Evolutionary conservation across 23 tunicate species (phyloP).

Genomic region (Styela plicata): DNA sequence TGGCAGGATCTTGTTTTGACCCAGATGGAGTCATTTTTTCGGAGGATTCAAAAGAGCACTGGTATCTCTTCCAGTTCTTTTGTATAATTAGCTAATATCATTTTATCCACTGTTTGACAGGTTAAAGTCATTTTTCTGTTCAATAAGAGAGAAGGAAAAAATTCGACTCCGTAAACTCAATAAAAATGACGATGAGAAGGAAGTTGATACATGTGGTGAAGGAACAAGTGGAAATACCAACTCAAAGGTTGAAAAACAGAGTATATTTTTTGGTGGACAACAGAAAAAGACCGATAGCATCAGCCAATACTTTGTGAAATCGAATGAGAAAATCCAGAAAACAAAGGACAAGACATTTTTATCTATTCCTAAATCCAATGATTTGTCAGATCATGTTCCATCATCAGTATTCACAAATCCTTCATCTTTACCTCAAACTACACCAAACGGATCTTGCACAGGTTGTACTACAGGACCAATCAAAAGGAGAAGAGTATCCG

Average conservation of each 20-base stretch:
- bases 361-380: conserved; percentile 18
- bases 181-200: conserved; percentile 4
- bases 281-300: background rate
- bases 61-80: no score
- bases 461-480: conserved; percentile 9
- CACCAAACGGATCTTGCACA: background rate
- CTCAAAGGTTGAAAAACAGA: background rate
- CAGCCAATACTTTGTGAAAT: conserved; percentile 6
- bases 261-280: conserved; percentile 20
- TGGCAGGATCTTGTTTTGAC: no score
- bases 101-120: no score
- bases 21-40: no score
- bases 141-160: conserved; percentile 65
- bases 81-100: no score
- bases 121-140: conserved; percentile 85
- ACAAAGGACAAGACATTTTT: background rate
- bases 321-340: background rate
- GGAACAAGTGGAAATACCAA: background rate
- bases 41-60: no score
- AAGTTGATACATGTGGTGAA: background rate
- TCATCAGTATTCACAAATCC: background rate
- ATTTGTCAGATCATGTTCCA: conserved; percentile 7
- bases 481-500: background rate
- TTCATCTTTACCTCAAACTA: conserved; percentile 8
- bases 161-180: conserved; percentile 15